A percentile compares a stretch with the other conserved stretches of the same genome.
Conservation (phyloP, 2,797 vertebrate genomes). For the Salmo trutta region DNA sequence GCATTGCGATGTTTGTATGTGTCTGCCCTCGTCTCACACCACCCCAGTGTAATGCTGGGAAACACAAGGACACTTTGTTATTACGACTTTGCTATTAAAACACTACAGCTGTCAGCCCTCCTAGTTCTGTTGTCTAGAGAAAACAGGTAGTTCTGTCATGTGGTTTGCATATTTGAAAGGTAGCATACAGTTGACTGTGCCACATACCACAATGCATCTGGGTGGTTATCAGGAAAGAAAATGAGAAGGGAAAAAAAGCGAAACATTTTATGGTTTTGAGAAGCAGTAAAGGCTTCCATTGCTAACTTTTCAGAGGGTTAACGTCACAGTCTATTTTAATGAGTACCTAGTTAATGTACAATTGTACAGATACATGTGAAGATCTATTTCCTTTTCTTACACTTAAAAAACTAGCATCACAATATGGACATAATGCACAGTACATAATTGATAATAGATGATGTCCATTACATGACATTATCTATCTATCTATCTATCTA, state of each 20-base stretch:
- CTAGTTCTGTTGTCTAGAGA: not conserved
- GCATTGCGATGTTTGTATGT: constrained; percentile 45
- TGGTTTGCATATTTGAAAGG: not conserved
- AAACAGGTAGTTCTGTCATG: not conserved
- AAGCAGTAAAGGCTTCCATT: not conserved
- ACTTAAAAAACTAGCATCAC: too few species aligned
- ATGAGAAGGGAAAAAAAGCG: rapidly evolving
- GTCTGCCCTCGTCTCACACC: constrained; percentile 15
- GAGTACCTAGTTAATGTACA: not conserved
- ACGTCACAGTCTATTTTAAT: not conserved
- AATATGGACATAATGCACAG: too few species aligned
- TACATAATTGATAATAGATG: too few species aligned
- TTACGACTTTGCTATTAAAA: constrained; percentile 10
- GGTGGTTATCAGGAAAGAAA: not conserved
- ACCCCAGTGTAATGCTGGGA: constrained; percentile 6
- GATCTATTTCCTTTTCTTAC: too few species aligned
- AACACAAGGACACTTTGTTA: constrained; percentile 7
- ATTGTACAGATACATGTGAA: not conserved
- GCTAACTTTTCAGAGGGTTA: not conserved
- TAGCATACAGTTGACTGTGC: not conserved
- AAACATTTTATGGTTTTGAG: too few species aligned
- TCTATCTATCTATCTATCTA: too few species aligned
- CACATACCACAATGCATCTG: not conserved
- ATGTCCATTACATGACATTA: too few species aligned
- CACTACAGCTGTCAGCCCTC: constrained; percentile 3